Percentiles rank a stretch among this genome's conserved stretches.
Conservation (phyloP, 2,888 invertebrate genomes). For the Athripsodes cinereus region DNA sequence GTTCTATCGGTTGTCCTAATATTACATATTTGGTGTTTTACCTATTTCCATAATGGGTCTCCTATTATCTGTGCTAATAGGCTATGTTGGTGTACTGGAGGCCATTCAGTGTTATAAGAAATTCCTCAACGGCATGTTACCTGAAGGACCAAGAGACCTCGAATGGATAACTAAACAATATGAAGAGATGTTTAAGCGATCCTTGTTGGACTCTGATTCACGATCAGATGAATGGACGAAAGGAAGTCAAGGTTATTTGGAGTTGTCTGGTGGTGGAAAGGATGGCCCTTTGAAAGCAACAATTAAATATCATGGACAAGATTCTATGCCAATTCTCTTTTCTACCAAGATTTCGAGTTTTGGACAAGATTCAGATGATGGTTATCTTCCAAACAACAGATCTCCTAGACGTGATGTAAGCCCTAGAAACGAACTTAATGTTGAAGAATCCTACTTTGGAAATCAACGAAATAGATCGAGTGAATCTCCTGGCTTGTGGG, state of each 20-base stretch:
- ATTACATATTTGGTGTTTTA: slow-evolving; percentile 13
- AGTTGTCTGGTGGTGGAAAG: slow-evolving; percentile 39
- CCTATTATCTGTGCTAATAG: slow-evolving; percentile 65
- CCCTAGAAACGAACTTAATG: slow-evolving; percentile 17
- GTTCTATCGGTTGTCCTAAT: neutral
- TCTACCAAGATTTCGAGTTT: slow-evolving; percentile 51
- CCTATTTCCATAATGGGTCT: slow-evolving; percentile 55
- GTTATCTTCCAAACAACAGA: neutral
- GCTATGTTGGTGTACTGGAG: slow-evolving; percentile 71
- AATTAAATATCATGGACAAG: slow-evolving; percentile 42
- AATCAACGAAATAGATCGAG: neutral
- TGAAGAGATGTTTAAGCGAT: slow-evolving; percentile 37
- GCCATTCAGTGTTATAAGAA: slow-evolving; percentile 53
- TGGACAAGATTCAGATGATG: slow-evolving; percentile 45
- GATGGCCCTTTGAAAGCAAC: slow-evolving; percentile 40
- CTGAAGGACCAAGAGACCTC: slow-evolving; percentile 41
- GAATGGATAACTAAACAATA: slow-evolving; percentile 43
- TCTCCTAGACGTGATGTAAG: neutral
- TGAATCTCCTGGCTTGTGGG: slow-evolving; percentile 28
- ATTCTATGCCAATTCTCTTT: slow-evolving; percentile 44
- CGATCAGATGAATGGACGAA: slow-evolving; percentile 37
- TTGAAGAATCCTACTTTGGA: neutral
- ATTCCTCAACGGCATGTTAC: slow-evolving; percentile 43
- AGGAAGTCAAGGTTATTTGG: slow-evolving; percentile 45
- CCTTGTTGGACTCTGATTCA: slow-evolving; percentile 33